phyloP scores from a whole-genome alignment of 2,113 vertebrate genomes.

The Prolemur simus region DNA sequence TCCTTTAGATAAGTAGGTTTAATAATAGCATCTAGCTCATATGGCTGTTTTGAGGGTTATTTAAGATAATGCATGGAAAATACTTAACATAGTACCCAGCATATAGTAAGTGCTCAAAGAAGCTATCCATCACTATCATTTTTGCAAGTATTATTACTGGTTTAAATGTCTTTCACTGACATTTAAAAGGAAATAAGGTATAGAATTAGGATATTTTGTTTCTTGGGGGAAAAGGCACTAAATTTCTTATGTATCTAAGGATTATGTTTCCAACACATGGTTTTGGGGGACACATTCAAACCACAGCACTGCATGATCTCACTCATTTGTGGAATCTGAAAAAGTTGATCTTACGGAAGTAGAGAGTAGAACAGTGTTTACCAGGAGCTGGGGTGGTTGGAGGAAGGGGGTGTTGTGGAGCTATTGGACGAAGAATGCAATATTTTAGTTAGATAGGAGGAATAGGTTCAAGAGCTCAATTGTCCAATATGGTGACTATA shows the following conservation, averaged over 20 bases:
- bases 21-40: not conserved
- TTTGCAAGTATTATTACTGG: not conserved
- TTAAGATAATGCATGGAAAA: not conserved
- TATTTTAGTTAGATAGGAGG: not conserved
- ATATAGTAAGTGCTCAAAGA: not conserved
- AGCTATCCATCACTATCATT: not conserved
- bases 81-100: not conserved
- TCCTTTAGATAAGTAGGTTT: not conserved
- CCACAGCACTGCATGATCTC: not conserved
- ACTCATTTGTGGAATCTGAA: not conserved
- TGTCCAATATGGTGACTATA: not conserved
- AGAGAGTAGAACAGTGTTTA: not conserved
- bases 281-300: no score
- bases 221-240: not conserved
- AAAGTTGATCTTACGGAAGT: not conserved
- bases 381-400: not conserved
- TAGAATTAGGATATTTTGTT: not conserved
- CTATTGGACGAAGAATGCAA: not conserved
- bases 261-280: no score
- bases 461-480: not conserved
- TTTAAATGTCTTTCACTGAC: not conserved
- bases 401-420: not conserved
- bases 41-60: not conserved
- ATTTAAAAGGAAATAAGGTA: not conserved
- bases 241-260: not conserved